Evolutionary conservation across 2,113 vertebrate genomes (phyloP), one percentile per base, ranked within the genome.

Genomic region (Scalopus aquaticus): DNA sequence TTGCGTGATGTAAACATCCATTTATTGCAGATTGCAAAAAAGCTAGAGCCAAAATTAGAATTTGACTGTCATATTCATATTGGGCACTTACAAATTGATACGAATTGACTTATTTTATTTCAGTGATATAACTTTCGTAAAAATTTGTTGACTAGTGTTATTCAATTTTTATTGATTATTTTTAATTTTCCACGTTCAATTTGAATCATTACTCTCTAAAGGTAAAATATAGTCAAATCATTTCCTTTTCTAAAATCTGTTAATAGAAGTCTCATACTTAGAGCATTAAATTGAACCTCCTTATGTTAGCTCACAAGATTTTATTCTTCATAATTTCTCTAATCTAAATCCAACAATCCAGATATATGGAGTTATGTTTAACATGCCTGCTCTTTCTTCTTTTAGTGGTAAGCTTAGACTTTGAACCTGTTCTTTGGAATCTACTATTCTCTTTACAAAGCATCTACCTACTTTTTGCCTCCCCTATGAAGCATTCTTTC

Each of bases 111-210:
- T n/a, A n/a, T n/a, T n/a, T n/a, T n/a, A n/a, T n/a, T n/a, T n/a
- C n/a, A n/a, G n/a, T n/a, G n/a, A n/a, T n/a, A n/a, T n/a, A n/a
- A n/a, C 5, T 5, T 5, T 9, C 5, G n/a, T n/a, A n/a, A n/a
- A n/a, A n/a, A n/a, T n/a, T n/a, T n/a, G n/a, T n/a, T n/a, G n/a
- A n/a, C n/a, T 9, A 3, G 17, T 15, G 19, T 54, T 54, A 54
- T 19, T 54, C 51, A 19, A 54, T 54, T 19, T 76, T 64, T 87
- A 84, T 70, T 60, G 22, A 46, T 92, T 80, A 64, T 46, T 54
- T 82, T 93, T 70, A 70, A 35, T 87, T 91, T 93, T 79, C 39
- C 9, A 39, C 70, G 70, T 62, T 83, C 73, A 44, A 83, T 76
- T 81, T 80, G n/a, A 92, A 35, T 60, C 67, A 54, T 17, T 76